phyloP scores from a whole-genome alignment of 2,797 vertebrate genomes.

The Phylloscopus collybita region DNA sequence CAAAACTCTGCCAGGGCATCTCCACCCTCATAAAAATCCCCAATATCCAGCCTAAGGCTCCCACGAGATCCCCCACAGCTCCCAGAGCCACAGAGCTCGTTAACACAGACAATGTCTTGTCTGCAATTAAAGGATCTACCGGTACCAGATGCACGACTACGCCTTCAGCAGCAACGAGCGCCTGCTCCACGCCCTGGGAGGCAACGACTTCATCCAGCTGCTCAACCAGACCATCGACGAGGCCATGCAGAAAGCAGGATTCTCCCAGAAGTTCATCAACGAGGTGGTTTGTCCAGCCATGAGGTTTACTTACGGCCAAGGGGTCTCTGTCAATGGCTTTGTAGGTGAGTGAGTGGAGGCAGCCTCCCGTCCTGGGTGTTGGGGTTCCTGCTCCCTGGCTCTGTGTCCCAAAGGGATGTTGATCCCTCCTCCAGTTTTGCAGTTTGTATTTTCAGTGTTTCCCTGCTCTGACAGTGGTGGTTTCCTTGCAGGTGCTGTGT shows the following conservation, averaged over 20 bases:
- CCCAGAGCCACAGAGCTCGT: background rate
- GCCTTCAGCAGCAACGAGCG: conserved; percentile 89
- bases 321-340: conserved; percentile 77
- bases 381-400: background rate
- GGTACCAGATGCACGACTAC: conserved; percentile 91
- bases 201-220: conserved; percentile 78
- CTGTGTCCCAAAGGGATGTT: background rate
- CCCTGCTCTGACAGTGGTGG: fast-evolving
- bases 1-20: background rate
- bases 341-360: too few species aligned
- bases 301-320: conserved; percentile 87
- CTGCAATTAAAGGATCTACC: conserved; percentile 86
- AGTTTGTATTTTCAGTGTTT: background rate
- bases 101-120: background rate
- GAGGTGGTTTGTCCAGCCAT: conserved; percentile 85
- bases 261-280: conserved; percentile 89
- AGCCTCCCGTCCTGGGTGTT: too few species aligned
- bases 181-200: conserved; percentile 90
- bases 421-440: background rate
- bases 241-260: conserved; percentile 85
- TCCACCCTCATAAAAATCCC: background rate
- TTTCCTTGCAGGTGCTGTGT: conserved; percentile 82
- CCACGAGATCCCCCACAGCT: background rate
- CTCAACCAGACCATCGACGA: conserved; percentile 89
- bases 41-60: background rate